Evolutionary conservation across 2,797 vertebrate genomes (phyloP).

Genomic region (Gobio occitaniae): DNA sequence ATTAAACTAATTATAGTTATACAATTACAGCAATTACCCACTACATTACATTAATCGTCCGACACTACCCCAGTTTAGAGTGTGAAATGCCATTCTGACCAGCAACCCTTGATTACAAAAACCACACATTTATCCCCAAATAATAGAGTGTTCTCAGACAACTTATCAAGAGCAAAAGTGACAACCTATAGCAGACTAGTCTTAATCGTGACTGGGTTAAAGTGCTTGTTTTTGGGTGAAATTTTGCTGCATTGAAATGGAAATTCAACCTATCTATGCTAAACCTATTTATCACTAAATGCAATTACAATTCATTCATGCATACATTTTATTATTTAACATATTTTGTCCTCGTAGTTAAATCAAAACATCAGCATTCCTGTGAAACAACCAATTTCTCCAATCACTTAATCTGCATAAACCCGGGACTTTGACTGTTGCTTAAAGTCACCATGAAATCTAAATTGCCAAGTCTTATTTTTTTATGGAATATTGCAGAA

Average conservation of each 20-base stretch:
- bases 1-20: conserved; percentile 64
- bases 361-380: not conserved
- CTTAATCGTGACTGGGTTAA: not conserved
- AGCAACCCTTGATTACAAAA: conserved; percentile 56
- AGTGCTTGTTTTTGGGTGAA: not conserved
- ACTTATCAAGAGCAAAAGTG: conserved; percentile 29
- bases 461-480: not conserved
- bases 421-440: not conserved
- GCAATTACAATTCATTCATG: not conserved
- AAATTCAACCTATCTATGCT: not conserved
- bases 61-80: conserved; percentile 54
- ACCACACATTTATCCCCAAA: conserved; percentile 32
- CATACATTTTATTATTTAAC: not conserved
- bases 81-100: conserved; percentile 48
- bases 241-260: not conserved
- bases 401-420: too few species aligned
- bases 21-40: conserved; percentile 64
- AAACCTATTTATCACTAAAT: not conserved
- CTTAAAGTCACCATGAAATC: not conserved
- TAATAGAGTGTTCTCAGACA: conserved; percentile 32
- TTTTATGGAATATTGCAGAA: not conserved
- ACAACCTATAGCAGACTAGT: conserved; percentile 1
- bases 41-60: conserved; percentile 61
- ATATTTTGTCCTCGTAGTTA: not conserved
- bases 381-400: not conserved